phyloP scores from a whole-genome alignment of 2,113 vertebrate genomes.

The Dromas ardeola region DNA sequence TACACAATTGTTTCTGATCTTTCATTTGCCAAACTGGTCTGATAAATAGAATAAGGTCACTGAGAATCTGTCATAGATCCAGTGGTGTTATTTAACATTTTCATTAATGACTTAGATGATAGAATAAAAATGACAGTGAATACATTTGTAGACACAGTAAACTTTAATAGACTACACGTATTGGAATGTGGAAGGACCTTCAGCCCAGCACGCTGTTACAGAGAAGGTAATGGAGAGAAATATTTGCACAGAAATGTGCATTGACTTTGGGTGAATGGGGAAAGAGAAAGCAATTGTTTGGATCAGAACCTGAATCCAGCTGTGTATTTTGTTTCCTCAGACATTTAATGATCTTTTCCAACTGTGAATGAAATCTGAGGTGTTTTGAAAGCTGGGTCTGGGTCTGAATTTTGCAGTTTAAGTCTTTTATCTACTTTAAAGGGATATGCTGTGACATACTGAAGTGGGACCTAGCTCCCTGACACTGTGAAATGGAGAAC shows the following conservation, averaged over 20 bases:
- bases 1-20: background rate
- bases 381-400: background rate
- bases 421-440: background rate
- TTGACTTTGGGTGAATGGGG: background rate
- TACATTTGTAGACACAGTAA: background rate
- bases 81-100: background rate
- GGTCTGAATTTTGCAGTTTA: background rate
- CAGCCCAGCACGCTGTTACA: background rate
- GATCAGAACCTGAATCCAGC: background rate
- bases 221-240: background rate
- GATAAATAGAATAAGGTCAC: background rate
- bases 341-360: background rate
- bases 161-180: background rate
- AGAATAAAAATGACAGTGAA: background rate
- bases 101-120: background rate
- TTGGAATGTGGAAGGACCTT: background rate
- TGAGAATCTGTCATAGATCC: background rate
- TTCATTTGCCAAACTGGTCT: background rate
- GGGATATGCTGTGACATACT: background rate
- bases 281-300: background rate
- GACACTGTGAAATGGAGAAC: slow-evolving; percentile 14
- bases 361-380: background rate
- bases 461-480: background rate
- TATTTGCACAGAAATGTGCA: background rate
- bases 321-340: background rate